Evolutionary conservation across 2,888 invertebrate species (phyloP).

Genomic region (Mycalesis mineus): DNA sequence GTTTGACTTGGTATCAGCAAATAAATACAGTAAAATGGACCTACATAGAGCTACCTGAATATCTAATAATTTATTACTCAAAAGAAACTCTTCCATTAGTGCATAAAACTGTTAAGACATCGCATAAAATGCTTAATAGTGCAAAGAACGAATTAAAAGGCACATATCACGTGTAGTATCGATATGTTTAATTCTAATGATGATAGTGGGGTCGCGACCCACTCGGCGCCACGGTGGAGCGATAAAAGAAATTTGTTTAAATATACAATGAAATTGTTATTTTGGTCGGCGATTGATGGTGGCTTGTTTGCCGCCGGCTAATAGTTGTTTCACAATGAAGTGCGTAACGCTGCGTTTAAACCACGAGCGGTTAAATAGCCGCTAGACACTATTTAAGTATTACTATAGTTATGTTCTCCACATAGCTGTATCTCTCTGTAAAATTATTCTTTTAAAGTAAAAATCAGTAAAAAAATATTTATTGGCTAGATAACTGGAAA

Average conservation of each 20-base stretch:
- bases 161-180: constrained; percentile 3
- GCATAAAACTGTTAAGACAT: background rate
- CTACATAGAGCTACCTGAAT: too few species aligned
- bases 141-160: background rate
- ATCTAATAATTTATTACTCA: too few species aligned
- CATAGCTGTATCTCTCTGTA: too few species aligned
- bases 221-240: constrained; percentile 28
- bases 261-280: constrained; percentile 26
- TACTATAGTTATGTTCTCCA: too few species aligned
- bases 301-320: background rate
- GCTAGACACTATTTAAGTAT: too few species aligned
- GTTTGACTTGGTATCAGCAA: too few species aligned
- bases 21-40: too few species aligned
- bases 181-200: constrained; percentile 18
- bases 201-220: constrained; percentile 31
- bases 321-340: background rate
- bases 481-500: too few species aligned
- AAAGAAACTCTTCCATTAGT: background rate
- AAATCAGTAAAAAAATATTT: too few species aligned
- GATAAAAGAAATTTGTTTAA: constrained; percentile 28
- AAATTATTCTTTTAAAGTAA: too few species aligned
- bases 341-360: background rate
- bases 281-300: constrained; percentile 23
- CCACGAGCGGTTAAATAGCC: too few species aligned
- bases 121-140: background rate